These are phyloP conservation scores for Bradynema listronoti DNA, from an alignment of 1,140 invertebrate genomes.

Conservation along the genomic window DNA sequence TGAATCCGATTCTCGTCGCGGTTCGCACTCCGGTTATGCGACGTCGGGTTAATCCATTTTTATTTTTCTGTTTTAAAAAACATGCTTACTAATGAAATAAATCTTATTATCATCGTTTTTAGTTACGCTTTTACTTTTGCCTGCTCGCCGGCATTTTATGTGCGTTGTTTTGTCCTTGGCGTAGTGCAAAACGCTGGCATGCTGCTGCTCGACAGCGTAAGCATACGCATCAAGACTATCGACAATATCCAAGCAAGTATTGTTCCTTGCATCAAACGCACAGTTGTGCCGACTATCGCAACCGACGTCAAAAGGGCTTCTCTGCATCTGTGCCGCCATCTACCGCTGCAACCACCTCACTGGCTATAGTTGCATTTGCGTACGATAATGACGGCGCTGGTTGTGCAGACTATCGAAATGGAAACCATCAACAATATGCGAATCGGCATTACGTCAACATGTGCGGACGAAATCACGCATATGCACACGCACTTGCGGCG, in stretches of 20 bases:
- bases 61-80: constrained; percentile 1
- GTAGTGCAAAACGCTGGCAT: neutral
- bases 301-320: neutral
- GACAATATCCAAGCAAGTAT: constrained; percentile 3
- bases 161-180: constrained; percentile 37
- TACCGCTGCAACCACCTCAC: constrained; percentile 2
- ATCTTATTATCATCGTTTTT: neutral
- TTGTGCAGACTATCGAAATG: too few species aligned
- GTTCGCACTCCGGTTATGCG: constrained; percentile 49
- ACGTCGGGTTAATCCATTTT: constrained; percentile 33
- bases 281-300: constrained; percentile 1
- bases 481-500: too few species aligned
- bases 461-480: too few species aligned
- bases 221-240: neutral
- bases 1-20: constrained; percentile 52
- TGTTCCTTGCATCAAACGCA: too few species aligned
- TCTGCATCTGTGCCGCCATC: neutral
- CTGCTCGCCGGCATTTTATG: constrained; percentile 8
- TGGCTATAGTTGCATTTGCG: too few species aligned
- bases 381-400: too few species aligned
- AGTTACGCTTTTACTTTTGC: constrained; percentile 35
- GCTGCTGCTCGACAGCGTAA: too few species aligned
- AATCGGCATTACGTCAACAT: too few species aligned
- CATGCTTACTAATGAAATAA: neutral
- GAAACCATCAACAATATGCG: too few species aligned